Base-by-base conservation (phyloP, 2,888 invertebrate genomes). In the Shargacucullia verbasci region DNA sequence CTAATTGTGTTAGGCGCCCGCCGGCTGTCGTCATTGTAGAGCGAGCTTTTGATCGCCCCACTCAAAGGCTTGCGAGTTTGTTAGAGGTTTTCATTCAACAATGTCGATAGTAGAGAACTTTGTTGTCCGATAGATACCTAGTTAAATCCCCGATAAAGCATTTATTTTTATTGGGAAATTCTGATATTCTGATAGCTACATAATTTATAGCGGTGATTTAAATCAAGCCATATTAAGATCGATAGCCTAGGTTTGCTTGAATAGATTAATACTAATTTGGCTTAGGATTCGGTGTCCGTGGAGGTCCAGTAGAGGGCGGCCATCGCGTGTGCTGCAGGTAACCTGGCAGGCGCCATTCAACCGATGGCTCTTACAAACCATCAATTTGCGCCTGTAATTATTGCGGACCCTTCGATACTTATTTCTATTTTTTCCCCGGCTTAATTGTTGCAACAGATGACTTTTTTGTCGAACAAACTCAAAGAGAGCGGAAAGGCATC, bases 401-500 rank as follows among this genome's bases (percentile, higher is more conserved):
- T 92, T 93, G 90, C 92, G 88, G 94, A 91, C 94, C 94, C 94
- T 92, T 92, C 93, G 91, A 92, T 94, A 93, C 92, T 94, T 94
- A 93, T 92, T 89, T 92, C 90, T 89, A 92, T 91, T 94, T 94
- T 94, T 94, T 91, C 84, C 80, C 76, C 76, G 68, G 86, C 91
- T 93, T 94, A 94, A 94, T 94, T 94, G 92, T 94, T 94, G 89
- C 93, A 92, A 91, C 93, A 91, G 94, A 94, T 92, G 94, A 94
- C 93, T 94, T 94, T 94, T 94, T 94, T 94, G 93, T 94, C 89
- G 92, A 94, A 90, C 86, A 79, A 90, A 89, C 91, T 92, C 91
- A 94, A 92, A 92, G 92, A 94, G 94, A 94, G 94, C 93, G 94
- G 93, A 92, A 93, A 94, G 89, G 94, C 94, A 94, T 94, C 94